Evolutionary conservation across 2,888 invertebrate species (phyloP), one percentile per base, ranked within the genome.

Genomic region (Drosophila flavopinicola): DNA sequence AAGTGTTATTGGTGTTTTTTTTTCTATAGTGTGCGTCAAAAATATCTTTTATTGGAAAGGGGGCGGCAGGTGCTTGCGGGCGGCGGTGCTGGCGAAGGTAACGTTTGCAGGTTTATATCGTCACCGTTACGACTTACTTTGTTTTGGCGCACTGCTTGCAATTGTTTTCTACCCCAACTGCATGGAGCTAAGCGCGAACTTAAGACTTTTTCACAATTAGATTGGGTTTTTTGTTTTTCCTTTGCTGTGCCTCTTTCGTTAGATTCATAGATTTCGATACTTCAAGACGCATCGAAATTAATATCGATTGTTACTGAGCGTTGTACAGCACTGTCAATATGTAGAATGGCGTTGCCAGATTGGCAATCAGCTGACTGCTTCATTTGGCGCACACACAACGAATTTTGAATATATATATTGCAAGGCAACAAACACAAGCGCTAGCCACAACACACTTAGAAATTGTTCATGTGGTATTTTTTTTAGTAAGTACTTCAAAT

Each of bases 121-220:
- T 24, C 61, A 42, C 44, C 56, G 47, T 24, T 64, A 42, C 44
- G 42, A 7, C 15, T 42, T n/a, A 25, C 42, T 52, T n/a, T 9
- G 11, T 29, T 49, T 20, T 20, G n/a, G 20, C 37, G n/a, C 25
- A 41, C 37, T 61, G 38, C 25, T 44, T 47, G 39, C 42, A 47
- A 52, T 53, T 41, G 13, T 25, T 56, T 58, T 54, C 15, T 15
- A 27, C 27, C 11, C 33, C 39, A 51, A 53, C 38, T 10, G 23
- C 29, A 15, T 42, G 27, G 24, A 42, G 32, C 39, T 67, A 49
- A 65, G 48, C 65, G 47, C 73, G 69, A 76, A 80, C 72, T 76
- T 80, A 68, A 65, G 61, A 79, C 68, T 88, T 88, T 82, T 86
- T 72, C 71, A 64, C 85, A 69, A 61, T 52, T 60, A 20, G 47